A percentile compares a stretch with the other conserved stretches of the same genome.
These are phyloP conservation scores for Lamellibrachia satsuma DNA, from an alignment of 2,888 invertebrate genomes.

Conservation along the genomic window DNA sequence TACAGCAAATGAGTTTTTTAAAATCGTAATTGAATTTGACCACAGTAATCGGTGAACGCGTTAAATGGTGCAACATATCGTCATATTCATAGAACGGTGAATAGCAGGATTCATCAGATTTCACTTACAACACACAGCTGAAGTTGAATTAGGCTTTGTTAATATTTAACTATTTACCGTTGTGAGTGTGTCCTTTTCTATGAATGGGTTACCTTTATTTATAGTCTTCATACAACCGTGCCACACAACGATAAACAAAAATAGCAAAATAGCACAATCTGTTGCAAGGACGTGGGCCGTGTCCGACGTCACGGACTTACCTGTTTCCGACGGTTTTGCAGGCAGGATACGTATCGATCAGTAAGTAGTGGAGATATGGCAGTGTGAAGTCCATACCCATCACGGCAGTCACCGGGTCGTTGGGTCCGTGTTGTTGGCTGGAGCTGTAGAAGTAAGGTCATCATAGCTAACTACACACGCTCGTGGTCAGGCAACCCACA, in stretches of 20 bases:
- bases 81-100: no score
- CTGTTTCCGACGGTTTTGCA: not conserved
- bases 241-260: not conserved
- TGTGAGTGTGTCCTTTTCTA: no score
- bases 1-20: not conserved
- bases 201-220: no score
- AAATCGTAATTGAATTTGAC: not conserved
- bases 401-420: not conserved
- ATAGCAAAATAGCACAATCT: not conserved
- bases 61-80: no score
- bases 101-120: no score
- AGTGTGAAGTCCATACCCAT: slow-evolving; percentile 12
- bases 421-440: not conserved
- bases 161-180: no score
- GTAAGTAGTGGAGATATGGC: not conserved
- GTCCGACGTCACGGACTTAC: not conserved
- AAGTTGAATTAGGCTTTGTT: no score
- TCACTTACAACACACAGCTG: no score
- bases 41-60: no score
- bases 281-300: not conserved
- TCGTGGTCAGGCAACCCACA: not conserved
- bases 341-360: not conserved
- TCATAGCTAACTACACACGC: not conserved
- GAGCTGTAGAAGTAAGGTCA: not conserved
- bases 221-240: not conserved